These are phyloP conservation scores for Phrynosoma platyrhinos DNA, from an alignment of 2,113 vertebrate species.

Conservation along the genomic window DNA sequence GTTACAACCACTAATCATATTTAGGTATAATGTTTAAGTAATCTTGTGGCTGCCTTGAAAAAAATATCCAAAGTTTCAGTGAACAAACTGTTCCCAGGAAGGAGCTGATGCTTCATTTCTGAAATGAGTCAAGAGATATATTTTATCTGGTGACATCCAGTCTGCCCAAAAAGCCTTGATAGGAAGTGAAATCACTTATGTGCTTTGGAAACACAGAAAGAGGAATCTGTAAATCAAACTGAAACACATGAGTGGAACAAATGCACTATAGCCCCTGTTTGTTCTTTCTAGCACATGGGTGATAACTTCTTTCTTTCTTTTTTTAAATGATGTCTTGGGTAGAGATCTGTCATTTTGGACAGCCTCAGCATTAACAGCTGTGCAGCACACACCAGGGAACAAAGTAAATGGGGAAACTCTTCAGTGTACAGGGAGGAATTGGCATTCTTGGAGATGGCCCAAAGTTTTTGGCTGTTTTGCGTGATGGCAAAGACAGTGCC, in stretches of 20 bases:
- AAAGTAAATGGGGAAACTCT: background rate
- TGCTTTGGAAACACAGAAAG: background rate
- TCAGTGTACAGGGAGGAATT: background rate
- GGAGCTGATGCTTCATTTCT: background rate
- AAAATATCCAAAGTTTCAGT: background rate
- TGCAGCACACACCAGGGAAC: background rate
- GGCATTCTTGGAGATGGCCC: background rate
- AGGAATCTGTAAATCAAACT: background rate
- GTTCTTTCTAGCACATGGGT: background rate
- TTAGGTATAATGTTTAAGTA: background rate
- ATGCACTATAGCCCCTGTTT: background rate
- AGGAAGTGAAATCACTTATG: constrained; percentile 23
- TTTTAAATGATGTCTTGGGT: background rate
- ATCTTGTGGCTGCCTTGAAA: background rate
- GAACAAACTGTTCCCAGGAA: background rate
- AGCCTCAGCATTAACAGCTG: background rate
- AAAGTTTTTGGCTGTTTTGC: too few species aligned
- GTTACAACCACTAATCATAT: too few species aligned
- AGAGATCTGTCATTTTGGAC: background rate
- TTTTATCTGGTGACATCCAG: constrained; percentile 19
- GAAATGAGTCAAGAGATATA: constrained; percentile 3
- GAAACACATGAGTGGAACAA: background rate
- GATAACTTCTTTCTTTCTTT: background rate
- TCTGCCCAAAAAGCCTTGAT: background rate
- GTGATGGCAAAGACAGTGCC: too few species aligned